A percentile compares a stretch with the other conserved stretches of the same genome.
phyloP scores from a whole-genome alignment of 1,140 invertebrate species.

The Diorhabda carinulata region DNA sequence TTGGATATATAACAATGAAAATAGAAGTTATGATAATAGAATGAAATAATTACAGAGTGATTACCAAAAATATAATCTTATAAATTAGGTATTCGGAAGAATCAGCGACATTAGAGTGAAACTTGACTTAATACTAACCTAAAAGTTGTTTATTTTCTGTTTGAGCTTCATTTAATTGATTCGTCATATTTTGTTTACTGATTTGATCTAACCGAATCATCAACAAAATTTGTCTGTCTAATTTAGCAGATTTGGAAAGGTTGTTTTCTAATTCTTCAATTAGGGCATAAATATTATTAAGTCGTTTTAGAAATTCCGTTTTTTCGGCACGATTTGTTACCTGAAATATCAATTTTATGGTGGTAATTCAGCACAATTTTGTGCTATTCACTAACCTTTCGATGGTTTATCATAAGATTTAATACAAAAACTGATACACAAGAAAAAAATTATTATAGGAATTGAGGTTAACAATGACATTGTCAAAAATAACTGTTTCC shows the following conservation, averaged over 20 bases:
- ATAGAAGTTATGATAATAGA: too few species aligned
- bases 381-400: not conserved
- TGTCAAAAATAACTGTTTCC: not conserved
- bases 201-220: slow-evolving; percentile 10
- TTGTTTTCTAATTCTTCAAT: slow-evolving; percentile 18
- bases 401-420: not conserved
- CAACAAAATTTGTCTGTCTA: slow-evolving; percentile 17
- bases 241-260: slow-evolving; percentile 4
- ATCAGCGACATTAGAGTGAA: too few species aligned
- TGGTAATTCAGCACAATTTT: not conserved
- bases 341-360: not conserved
- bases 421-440: not conserved
- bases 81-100: too few species aligned
- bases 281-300: slow-evolving; percentile 6
- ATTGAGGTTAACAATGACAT: not conserved
- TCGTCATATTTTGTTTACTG: slow-evolving; percentile 19
- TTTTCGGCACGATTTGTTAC: not conserved
- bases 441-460: not conserved
- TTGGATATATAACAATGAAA: too few species aligned
- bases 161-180: slow-evolving; percentile 21
- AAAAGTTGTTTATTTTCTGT: slow-evolving; percentile 27
- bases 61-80: too few species aligned
- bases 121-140: not conserved
- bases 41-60: too few species aligned
- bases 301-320: not conserved